Evolutionary conservation across 2,797 vertebrate genomes (phyloP).

Genomic region (Pempheris klunzingeri): DNA sequence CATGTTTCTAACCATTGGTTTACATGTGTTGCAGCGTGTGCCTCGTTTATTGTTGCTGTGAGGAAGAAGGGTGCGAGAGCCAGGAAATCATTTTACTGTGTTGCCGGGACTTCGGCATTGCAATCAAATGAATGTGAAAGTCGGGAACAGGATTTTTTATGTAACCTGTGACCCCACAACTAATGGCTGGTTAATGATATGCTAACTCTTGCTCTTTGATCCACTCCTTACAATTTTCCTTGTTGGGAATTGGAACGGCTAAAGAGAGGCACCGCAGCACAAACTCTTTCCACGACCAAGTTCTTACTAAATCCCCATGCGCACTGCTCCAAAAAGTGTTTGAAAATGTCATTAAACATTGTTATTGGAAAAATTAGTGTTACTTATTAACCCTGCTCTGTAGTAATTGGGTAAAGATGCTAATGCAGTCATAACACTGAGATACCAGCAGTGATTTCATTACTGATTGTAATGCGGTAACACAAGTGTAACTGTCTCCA

Average conservation of each 20-base stretch:
- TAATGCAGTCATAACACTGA: not conserved
- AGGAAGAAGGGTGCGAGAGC: not conserved
- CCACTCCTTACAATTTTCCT: too few relatives aligned
- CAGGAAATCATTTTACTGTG: not conserved
- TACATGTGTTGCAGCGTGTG: not conserved
- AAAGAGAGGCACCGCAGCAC: not conserved
- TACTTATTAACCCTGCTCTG: not conserved
- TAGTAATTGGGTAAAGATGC: not conserved
- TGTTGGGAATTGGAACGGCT: too few relatives aligned
- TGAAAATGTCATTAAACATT: not conserved
- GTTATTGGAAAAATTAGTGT: not conserved
- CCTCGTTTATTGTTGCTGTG: not conserved
- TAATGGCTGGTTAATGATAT: too few relatives aligned
- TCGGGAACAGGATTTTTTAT: not conserved
- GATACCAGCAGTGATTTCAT: too few relatives aligned
- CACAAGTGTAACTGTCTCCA: conserved; percentile 14
- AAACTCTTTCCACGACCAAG: not conserved
- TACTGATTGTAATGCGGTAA: conserved; percentile 17
- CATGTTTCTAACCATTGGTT: not conserved
- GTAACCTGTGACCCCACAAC: too few relatives aligned
- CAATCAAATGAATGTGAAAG: not conserved
- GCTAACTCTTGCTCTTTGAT: not conserved
- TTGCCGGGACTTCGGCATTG: not conserved
- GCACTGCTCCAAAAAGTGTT: not conserved
- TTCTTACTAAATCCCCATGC: not conserved